phyloP scores from a whole-genome alignment of 2,113 vertebrate genomes.

The Probosciger aterrimus region DNA sequence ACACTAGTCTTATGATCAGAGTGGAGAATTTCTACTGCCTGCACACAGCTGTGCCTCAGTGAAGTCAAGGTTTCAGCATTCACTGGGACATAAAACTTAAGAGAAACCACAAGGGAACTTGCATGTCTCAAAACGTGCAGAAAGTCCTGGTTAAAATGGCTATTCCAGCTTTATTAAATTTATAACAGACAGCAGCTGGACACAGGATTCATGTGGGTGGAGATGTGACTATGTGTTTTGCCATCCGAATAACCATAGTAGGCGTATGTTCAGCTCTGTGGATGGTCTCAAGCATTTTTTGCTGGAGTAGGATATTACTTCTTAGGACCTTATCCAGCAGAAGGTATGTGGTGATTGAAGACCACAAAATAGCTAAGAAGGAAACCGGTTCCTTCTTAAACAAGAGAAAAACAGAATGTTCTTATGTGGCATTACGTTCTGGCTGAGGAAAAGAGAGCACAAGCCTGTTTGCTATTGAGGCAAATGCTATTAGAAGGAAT shows the following conservation, averaged over 20 bases:
- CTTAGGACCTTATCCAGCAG: neutral
- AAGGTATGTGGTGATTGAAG: rapidly evolving
- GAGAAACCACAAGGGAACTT: neutral
- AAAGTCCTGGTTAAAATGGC: neutral
- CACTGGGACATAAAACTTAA: neutral
- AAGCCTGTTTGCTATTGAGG: neutral
- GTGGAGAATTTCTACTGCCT: neutral
- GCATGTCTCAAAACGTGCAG: neutral
- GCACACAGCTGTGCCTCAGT: rapidly evolving
- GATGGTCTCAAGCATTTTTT: neutral
- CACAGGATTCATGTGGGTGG: neutral
- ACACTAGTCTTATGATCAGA: neutral
- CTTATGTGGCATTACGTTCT: neutral
- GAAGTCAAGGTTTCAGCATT: neutral
- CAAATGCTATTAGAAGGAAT: neutral
- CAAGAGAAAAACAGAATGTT: neutral
- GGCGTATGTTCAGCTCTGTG: neutral
- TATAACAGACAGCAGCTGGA: neutral
- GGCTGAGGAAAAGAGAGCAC: neutral
- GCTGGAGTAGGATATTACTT: neutral
- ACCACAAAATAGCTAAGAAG: neutral
- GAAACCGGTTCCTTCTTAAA: neutral
- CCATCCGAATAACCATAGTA: neutral
- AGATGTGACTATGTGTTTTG: neutral
- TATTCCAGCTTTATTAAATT: neutral